Conservation (phyloP, 2,113 vertebrate species). For the Erythrolamprus reginae region DNA sequence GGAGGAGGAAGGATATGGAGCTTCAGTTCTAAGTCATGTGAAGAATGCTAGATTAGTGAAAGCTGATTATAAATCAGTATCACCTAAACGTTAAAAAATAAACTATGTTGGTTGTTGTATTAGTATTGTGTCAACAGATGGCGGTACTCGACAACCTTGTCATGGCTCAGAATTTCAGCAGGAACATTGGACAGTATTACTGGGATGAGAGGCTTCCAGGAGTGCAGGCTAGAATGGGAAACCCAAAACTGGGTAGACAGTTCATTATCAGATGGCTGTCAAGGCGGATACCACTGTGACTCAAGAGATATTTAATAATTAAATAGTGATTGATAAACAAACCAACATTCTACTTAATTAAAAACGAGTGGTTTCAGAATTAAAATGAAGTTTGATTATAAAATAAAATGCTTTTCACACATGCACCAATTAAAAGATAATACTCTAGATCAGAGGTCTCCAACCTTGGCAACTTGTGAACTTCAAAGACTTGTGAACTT, state of each 20-base stretch:
- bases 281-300: background rate
- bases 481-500: too few species aligned
- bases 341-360: background rate
- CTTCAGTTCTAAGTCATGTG: background rate
- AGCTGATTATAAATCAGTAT: background rate
- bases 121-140: background rate
- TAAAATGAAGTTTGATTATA: background rate
- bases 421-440: background rate
- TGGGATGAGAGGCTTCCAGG: background rate
- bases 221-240: background rate
- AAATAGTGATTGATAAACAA: background rate
- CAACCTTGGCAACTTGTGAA: too few species aligned
- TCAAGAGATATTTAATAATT: background rate
- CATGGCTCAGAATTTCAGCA: background rate
- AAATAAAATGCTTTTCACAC: slow-evolving; percentile 6
- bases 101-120: background rate
- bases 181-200: background rate
- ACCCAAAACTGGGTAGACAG: background rate
- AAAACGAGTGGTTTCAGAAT: background rate
- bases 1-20: too few species aligned
- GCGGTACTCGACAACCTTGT: background rate
- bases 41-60: background rate
- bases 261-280: background rate
- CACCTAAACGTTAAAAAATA: background rate
- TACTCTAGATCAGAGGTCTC: background rate